Percentiles rank a stretch among this genome's conserved stretches.
Conservation (phyloP, 2,888 invertebrate species). For the Chrysodeixis includens region DNA sequence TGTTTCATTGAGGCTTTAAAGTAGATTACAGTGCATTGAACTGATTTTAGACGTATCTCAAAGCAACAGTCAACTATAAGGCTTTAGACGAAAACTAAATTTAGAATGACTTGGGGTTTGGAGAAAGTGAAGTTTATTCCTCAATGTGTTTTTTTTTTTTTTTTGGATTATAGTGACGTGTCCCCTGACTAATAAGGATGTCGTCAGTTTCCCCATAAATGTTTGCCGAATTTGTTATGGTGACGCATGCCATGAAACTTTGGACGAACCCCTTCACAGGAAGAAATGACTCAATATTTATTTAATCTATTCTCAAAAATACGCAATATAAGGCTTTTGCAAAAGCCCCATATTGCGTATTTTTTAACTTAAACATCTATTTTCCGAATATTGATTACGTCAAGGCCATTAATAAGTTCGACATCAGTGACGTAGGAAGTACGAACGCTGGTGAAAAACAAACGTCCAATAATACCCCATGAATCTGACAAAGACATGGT, state of each 20-base stretch:
- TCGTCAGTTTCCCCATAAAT: neutral
- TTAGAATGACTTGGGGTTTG: neutral
- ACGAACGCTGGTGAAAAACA: no score
- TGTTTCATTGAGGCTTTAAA: constrained; percentile 1
- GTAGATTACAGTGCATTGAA: neutral
- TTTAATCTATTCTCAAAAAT: no score
- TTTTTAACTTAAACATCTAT: no score
- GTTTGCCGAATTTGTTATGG: neutral
- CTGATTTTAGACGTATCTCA: neutral
- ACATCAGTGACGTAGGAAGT: no score
- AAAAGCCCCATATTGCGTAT: neutral
- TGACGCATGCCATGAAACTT: neutral
- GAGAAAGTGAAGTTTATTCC: neutral
- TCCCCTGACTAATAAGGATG: neutral
- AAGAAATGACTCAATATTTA: constrained; percentile 2
- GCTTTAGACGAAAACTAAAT: neutral
- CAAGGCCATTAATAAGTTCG: neutral
- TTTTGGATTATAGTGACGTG: neutral
- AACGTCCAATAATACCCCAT: no score
- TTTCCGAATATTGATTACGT: neutral
- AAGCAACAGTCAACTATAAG: neutral
- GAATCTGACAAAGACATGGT: no score
- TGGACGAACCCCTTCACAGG: neutral
- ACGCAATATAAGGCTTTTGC: neutral
- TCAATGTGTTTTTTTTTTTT: neutral